Evolutionary conservation across 2,113 vertebrate species (phyloP).

Genomic region (Sylvicapra grimmia): DNA sequence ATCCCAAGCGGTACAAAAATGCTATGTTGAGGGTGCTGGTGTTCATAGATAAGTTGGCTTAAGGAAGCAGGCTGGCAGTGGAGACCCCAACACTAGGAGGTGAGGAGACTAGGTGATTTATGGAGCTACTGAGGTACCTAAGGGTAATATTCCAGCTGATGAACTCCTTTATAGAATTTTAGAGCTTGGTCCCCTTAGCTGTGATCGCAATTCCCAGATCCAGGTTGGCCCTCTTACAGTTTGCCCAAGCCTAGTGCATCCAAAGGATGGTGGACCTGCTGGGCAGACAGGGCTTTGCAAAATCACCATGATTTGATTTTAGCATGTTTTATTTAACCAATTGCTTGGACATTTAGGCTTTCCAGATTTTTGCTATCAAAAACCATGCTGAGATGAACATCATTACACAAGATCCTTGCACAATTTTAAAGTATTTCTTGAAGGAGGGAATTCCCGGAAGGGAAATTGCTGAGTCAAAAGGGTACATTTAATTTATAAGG

Average conservation of each 20-base stretch:
- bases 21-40: not conserved
- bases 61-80: not conserved
- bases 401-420: not conserved
- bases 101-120: not conserved
- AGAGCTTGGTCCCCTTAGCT: not conserved
- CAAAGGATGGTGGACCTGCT: not conserved
- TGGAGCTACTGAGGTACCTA: not conserved
- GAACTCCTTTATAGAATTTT: not conserved
- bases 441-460: not conserved
- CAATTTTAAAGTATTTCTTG: not conserved
- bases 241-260: not conserved
- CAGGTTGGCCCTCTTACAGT: not conserved
- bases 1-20: not conserved
- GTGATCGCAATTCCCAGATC: not conserved
- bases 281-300: not conserved
- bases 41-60: not conserved
- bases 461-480: not conserved
- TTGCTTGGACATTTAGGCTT: not conserved
- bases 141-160: not conserved
- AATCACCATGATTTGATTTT: not conserved
- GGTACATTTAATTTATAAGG: accelerated
- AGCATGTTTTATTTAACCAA: not conserved
- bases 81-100: not conserved
- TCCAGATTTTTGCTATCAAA: not conserved
- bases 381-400: not conserved